Conservation (phyloP, 2,113 vertebrate species). For the Carollia perspicillata region DNA sequence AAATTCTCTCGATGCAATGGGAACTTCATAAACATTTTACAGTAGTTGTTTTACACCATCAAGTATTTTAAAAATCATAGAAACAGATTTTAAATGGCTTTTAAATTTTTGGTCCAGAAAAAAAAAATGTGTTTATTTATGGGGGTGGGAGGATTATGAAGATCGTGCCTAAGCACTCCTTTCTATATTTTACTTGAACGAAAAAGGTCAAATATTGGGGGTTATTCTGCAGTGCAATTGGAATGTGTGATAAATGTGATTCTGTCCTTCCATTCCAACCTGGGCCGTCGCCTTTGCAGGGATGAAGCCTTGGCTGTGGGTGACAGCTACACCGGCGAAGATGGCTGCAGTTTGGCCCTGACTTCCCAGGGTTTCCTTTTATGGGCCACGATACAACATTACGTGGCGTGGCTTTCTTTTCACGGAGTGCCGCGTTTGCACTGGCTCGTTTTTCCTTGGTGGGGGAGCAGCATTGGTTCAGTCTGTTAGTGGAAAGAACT, state of each 20-base stretch:
- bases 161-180: neutral
- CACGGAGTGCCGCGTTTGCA: neutral
- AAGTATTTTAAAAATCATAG: neutral
- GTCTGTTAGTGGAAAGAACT: neutral
- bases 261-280: neutral
- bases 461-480: fast-evolving
- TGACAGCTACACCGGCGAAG: neutral
- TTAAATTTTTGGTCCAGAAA: neutral
- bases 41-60: neutral
- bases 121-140: neutral
- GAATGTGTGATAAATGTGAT: neutral
- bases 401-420: neutral
- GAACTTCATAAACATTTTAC: neutral
- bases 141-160: fast-evolving
- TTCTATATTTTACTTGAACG: neutral
- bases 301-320: neutral
- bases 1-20: neutral
- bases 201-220: neutral
- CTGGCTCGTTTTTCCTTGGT: neutral
- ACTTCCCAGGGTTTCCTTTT: neutral
- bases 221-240: neutral
- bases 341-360: neutral
- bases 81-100: neutral
- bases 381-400: too few relatives aligned
- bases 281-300: neutral